Conservation (phyloP, 2,113 vertebrate species). For the Otolemur garnettii region DNA sequence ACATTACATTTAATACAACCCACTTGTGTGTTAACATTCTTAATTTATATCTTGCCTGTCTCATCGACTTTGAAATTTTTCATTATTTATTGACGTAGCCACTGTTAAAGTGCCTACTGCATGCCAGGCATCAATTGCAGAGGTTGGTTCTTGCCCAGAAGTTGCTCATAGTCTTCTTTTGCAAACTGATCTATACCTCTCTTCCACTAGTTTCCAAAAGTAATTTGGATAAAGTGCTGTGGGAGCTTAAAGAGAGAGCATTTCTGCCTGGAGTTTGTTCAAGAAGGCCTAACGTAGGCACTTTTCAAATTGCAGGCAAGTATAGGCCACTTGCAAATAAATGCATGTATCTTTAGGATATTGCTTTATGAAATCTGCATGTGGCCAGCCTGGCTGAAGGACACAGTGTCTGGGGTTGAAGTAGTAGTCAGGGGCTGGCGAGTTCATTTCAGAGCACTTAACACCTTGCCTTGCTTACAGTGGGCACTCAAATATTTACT, state of each 20-base stretch:
- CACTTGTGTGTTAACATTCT: not conserved
- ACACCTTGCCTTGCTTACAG: slow-evolving; percentile 31
- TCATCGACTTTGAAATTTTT: slow-evolving; percentile 20
- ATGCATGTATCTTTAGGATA: not conserved
- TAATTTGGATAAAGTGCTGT: slow-evolving; percentile 2
- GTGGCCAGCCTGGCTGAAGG: not conserved
- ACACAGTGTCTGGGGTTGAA: not conserved
- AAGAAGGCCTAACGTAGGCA: not conserved
- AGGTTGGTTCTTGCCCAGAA: not conserved
- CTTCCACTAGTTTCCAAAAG: not conserved
- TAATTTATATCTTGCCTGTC: slow-evolving; percentile 33
- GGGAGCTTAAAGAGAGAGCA: not conserved
- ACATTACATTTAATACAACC: slow-evolving; percentile 37
- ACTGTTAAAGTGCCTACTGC: not conserved
- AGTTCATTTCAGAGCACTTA: slow-evolving; percentile 21
- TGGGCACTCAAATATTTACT: slow-evolving; percentile 41
- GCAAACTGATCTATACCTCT: not conserved
- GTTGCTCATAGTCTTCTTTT: not conserved
- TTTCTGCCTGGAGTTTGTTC: slow-evolving; percentile 32
- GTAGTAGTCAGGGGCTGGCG: not conserved
- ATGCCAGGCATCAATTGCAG: not conserved
- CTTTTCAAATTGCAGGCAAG: not conserved
- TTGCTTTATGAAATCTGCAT: not conserved
- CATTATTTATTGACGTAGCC: slow-evolving; percentile 23
- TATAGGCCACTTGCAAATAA: not conserved